Base-by-base conservation (phyloP, 2,888 invertebrate species). In the Hemaris fuciformis region DNA sequence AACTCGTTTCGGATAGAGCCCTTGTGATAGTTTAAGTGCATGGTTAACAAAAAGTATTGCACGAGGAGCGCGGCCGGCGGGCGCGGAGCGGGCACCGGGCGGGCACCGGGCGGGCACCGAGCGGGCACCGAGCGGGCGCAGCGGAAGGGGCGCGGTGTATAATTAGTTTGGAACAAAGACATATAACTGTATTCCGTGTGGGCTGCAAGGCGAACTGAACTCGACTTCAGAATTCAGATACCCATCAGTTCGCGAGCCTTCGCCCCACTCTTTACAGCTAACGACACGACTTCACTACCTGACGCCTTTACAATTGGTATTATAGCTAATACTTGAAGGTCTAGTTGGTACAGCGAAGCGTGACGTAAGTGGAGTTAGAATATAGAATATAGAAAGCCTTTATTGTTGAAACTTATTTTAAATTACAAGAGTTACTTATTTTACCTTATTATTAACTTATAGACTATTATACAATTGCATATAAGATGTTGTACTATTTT, bases 91-190 rank as follows among this genome's bases (percentile, higher is more conserved):
- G 15, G 22, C 45, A 0, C 0, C 0, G 45, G 3, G 22, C 10
- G 15, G 25, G 46, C n/a, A n/a, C n/a, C n/a, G n/a, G n/a, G n/a
- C n/a, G n/a, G n/a, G n/a, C n/a, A n/a, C n/a, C n/a, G n/a, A n/a
- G n/a, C n/a, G n/a, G n/a, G n/a, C n/a, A n/a, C n/a, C n/a, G n/a
- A n/a, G 48, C 25, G 5, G n/a, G 0, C 13, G n/a, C 23, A 23
- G 23, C 3, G n/a, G 15, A 27, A 27, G 48, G 18, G 15, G 27
- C 10, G 31, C 10, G 4, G 53, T 31, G 53, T 53, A 53, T 53
- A 53, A 53, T 53, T 53, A 53, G 53, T 53, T 53, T 31, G 53
- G 20, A 53, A 53, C 48, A 48, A 27, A 53, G 53, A 53, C 53
- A 53, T 53, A 53, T 53, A 53, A 53, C 31, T 31, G 53, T 53